Evolutionary conservation across 2,888 invertebrate genomes (phyloP).

Genomic region (Yponomeuta plumbellus): DNA sequence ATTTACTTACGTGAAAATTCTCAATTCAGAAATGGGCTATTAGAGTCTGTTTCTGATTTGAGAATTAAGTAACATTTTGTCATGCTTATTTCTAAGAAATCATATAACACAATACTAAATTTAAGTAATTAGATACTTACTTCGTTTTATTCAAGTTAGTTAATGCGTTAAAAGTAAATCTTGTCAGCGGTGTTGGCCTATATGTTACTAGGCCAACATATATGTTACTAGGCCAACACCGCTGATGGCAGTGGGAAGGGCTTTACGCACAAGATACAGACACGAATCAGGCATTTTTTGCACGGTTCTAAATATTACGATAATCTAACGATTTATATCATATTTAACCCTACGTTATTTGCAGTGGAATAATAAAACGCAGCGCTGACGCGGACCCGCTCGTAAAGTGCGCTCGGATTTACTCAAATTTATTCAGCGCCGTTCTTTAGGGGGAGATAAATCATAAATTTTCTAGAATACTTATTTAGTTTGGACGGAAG

Average conservation of each 20-base stretch:
- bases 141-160: too few species aligned
- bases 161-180: too few species aligned
- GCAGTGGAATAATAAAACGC: conserved; percentile 39
- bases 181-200: not conserved
- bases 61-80: too few species aligned
- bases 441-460: conserved; percentile 66
- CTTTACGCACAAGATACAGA: not conserved
- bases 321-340: conserved; percentile 56
- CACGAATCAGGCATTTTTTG: not conserved
- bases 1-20: too few species aligned
- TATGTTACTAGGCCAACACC: not conserved
- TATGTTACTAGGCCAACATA: not conserved
- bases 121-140: too few species aligned
- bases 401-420: conserved; percentile 69
- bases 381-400: conserved; percentile 56
- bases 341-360: conserved; percentile 53
- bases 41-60: too few species aligned
- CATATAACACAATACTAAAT: too few species aligned
- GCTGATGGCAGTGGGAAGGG: not conserved
- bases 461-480: conserved; percentile 67
- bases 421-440: conserved; percentile 71
- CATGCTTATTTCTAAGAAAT: too few species aligned
- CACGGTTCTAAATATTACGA: conserved; percentile 19
- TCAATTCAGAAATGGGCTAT: too few species aligned
- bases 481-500: conserved; percentile 66